Evolutionary conservation across 1,140 invertebrate species (phyloP).

Genomic region (Drosophila miranda): DNA sequence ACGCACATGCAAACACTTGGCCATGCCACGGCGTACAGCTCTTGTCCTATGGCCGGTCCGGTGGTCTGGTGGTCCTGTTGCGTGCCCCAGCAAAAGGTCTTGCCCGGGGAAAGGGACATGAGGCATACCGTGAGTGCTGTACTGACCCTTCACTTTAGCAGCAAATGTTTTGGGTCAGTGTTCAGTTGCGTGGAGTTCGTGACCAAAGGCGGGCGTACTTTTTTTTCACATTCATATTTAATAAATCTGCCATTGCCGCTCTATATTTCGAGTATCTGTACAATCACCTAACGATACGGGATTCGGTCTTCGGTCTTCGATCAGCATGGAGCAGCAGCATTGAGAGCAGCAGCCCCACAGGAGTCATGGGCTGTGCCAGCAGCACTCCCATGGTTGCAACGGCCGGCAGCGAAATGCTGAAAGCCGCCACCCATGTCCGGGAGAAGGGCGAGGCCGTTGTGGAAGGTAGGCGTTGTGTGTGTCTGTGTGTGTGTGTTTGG

Average conservation of each 20-base stretch:
- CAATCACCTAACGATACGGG: background rate
- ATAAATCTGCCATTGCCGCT: constrained; percentile 38
- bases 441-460: constrained; percentile 73
- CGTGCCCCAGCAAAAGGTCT: constrained; percentile 49
- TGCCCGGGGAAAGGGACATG: constrained; percentile 24
- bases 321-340: constrained; percentile 37
- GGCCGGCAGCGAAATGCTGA: constrained; percentile 79
- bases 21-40: background rate
- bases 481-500: constrained; percentile 27
- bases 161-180: constrained; percentile 67
- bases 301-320: constrained; percentile 20
- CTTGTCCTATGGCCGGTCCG: background rate
- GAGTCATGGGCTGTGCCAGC: constrained; percentile 80
- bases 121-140: constrained; percentile 15
- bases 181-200: constrained; percentile 77
- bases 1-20: constrained; percentile 60
- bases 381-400: constrained; percentile 80
- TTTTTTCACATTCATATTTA: constrained; percentile 59
- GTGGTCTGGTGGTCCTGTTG: constrained; percentile 56
- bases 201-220: constrained; percentile 71
- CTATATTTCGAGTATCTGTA: background rate
- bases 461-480: constrained; percentile 58
- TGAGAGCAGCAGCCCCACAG: constrained; percentile 25
- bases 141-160: constrained; percentile 66
- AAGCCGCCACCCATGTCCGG: constrained; percentile 77